These are phyloP conservation scores for Theodoxus fluviatilis DNA, from an alignment of 2,888 invertebrate genomes.

Conservation along the genomic window DNA sequence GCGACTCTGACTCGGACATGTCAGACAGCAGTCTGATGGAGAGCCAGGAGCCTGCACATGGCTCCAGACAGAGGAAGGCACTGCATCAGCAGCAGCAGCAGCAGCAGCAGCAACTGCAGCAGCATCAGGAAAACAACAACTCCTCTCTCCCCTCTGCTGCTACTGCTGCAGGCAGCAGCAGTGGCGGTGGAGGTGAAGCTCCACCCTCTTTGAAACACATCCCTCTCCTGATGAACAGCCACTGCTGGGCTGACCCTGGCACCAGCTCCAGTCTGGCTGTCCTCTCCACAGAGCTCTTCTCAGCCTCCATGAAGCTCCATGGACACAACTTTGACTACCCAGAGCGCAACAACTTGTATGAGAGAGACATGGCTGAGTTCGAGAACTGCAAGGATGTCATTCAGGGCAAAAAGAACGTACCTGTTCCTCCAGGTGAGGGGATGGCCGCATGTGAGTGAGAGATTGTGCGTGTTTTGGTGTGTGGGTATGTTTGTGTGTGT, in stretches of 20 bases:
- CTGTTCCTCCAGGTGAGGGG: constrained; percentile 51
- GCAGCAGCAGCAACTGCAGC: neutral
- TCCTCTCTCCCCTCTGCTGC: too few relatives aligned
- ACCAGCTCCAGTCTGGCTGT: constrained; percentile 49
- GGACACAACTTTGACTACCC: constrained; percentile 46
- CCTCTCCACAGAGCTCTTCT: constrained; percentile 55
- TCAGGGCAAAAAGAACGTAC: constrained; percentile 54
- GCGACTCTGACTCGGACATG: constrained; percentile 55
- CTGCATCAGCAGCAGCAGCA: neutral
- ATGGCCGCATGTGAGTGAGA: too few relatives aligned
- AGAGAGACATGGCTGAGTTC: constrained; percentile 37
- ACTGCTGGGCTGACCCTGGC: too few relatives aligned
- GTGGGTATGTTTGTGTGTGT: too few relatives aligned
- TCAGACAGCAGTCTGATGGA: constrained; percentile 60
- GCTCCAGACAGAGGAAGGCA: neutral
- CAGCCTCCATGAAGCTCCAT: constrained; percentile 52
- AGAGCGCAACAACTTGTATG: constrained; percentile 30
- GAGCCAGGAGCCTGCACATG: constrained; percentile 48
- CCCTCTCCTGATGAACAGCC: constrained; percentile 13
- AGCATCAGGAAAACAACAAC: constrained; percentile 9
- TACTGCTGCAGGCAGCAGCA: too few relatives aligned
- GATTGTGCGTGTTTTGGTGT: too few relatives aligned
- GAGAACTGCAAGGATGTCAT: constrained; percentile 52
- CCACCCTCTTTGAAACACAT: too few relatives aligned
- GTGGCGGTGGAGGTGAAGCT: too few relatives aligned